phyloP scores from a whole-genome alignment of 2,797 vertebrate genomes.

The Fistularia commersonii region DNA sequence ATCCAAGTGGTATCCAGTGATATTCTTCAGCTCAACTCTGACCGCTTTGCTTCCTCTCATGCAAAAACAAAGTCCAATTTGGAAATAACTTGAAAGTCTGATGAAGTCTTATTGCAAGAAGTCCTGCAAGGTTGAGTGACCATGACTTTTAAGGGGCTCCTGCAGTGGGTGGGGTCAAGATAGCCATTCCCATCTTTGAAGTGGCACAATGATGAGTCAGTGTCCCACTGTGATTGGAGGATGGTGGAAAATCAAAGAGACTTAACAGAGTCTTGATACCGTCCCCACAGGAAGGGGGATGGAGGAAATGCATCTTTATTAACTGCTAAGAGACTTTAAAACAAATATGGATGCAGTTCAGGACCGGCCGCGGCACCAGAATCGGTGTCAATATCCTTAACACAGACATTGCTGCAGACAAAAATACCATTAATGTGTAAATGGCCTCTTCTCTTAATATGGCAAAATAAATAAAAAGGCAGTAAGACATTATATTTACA shows the following conservation, averaged over 20 bases:
- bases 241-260: constrained; percentile 81
- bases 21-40: constrained; percentile 9
- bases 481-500: too few species aligned
- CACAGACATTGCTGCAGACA: constrained; percentile 28
- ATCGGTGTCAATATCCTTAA: constrained; percentile 44
- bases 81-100: neutral
- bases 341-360: constrained; percentile 76
- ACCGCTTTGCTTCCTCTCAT: constrained; percentile 11
- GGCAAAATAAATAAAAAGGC: constrained; percentile 13
- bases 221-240: constrained; percentile 74
- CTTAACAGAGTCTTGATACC: constrained; percentile 91
- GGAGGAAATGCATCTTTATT: constrained; percentile 87
- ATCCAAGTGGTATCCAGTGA: constrained; percentile 46
- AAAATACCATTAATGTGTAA: constrained; percentile 41
- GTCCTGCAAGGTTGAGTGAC: constrained; percentile 48
- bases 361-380: constrained; percentile 42
- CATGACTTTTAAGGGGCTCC: constrained; percentile 71
- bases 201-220: constrained; percentile 74
- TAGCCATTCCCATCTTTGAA: constrained; percentile 79
- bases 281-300: constrained; percentile 86
- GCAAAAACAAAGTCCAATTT: constrained; percentile 31
- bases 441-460: constrained; percentile 5
- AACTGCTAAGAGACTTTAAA: constrained; percentile 89
- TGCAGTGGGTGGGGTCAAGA: constrained; percentile 67
- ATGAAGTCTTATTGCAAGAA: constrained; percentile 24